Evolutionary conservation across 1,140 invertebrate genomes (phyloP), one percentile per base, ranked within the genome.

Genomic region (Triops longicaudatus): DNA sequence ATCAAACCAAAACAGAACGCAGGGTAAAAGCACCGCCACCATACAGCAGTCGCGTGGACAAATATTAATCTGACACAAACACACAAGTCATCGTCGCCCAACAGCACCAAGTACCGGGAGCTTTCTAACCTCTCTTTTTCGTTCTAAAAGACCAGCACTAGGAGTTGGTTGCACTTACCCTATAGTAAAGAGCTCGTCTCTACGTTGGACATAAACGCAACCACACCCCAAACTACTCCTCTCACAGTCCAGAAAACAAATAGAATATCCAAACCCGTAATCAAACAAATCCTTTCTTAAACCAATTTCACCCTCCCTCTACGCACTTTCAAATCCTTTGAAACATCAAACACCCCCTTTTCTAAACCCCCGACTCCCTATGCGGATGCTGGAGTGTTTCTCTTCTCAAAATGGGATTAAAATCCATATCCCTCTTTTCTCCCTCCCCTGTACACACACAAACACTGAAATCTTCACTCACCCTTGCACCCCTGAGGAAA

Each of bases 11-110:
- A 63, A 63, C 50, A 63, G 50, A 63, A 22, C 14, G 17, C 50
- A 17, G 50, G 50, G 50, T 22, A 63, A 63, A 63, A 63, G 50
- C 50, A 63, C 17, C 22, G 50, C 50, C 50, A 63, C 50, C 50
- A 14, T 63, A 17, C 50, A 63, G 50, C 50, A 63, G 50, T 63
- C 50, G 50, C 50, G 50, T 63, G 50, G 50, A 63, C 50, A 63
- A 63, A 63, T 63, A 63, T 63, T 63, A 63, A 63, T 63, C 50
- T 63, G 50, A 63, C 50, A 63, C 50, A 63, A 63, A 63, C 50
- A 63, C 50, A 63, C 50, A 22, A 63, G 50, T 22, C 50, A 63
- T 63, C 50, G 50, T 22, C 50, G 22, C 50, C 50, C 50, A 63
- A 63, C 50, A 22, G 50, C 50, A 37, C 31, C 31, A 37, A 37